phyloP scores from a whole-genome alignment of 2,888 invertebrate genomes.

The Geophilus truncorum region DNA sequence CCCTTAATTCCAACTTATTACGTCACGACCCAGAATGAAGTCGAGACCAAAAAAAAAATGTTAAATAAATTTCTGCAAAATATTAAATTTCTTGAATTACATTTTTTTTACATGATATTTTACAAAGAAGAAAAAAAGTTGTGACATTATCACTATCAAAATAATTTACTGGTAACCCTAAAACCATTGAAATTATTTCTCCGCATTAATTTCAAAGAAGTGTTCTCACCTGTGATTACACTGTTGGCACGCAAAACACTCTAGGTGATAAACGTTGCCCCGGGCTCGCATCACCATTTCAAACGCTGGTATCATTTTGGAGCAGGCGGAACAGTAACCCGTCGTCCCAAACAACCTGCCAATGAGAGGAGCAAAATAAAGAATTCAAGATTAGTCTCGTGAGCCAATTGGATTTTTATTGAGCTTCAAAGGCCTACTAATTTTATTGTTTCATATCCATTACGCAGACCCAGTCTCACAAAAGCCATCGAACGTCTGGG shows the following conservation, averaged over 20 bases:
- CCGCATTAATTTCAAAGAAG: background rate
- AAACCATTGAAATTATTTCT: no score
- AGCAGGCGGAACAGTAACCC: constrained; percentile 85
- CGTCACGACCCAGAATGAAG: no score
- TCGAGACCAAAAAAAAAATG: no score
- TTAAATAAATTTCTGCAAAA: no score
- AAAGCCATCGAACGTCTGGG: background rate
- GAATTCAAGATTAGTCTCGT: background rate
- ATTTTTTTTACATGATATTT: no score
- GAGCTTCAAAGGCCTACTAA: background rate
- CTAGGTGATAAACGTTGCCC: constrained; percentile 87
- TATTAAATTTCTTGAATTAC: no score
- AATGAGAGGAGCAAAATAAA: constrained; percentile 32
- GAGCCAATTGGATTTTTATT: constrained; percentile 3
- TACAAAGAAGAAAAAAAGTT: no score
- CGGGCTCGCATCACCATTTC: constrained; percentile 94
- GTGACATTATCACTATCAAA: no score
- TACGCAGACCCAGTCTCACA: background rate
- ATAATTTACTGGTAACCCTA: no score
- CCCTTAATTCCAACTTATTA: no score
- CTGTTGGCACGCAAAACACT: constrained; percentile 91
- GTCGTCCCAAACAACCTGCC: constrained; percentile 81
- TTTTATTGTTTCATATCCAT: constrained; percentile 25
- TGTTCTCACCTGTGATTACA: constrained; percentile 76
- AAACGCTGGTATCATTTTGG: constrained; percentile 87